These are phyloP conservation scores for Netelia melanura DNA, from an alignment of 2,888 invertebrate species.

Conservation along the genomic window DNA sequence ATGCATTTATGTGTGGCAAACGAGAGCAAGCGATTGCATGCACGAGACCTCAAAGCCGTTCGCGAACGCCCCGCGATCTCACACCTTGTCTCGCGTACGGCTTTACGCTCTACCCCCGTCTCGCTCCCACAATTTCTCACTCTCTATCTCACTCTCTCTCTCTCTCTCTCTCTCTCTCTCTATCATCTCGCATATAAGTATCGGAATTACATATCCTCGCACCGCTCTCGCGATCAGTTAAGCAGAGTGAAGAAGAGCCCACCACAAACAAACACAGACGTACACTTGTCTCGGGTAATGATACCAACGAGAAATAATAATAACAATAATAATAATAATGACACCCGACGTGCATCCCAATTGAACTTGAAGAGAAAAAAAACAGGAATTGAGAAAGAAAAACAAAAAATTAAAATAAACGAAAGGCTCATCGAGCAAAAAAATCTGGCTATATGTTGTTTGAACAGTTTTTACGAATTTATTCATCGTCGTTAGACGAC, in stretches of 20 bases:
- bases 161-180: slow-evolving; percentile 4
- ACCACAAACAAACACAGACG: slow-evolving; percentile 13
- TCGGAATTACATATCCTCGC: slow-evolving; percentile 62
- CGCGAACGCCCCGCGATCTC: slow-evolving; percentile 60
- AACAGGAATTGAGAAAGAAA: not conserved
- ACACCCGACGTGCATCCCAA: slow-evolving; percentile 27
- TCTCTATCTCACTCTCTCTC: slow-evolving; percentile 1
- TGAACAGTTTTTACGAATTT: not conserved
- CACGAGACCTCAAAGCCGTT: slow-evolving; percentile 49
- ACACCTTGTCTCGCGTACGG: slow-evolving; percentile 53
- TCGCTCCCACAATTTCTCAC: not conserved
- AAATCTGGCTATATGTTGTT: not conserved
- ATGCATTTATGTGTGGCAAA: slow-evolving; percentile 47
- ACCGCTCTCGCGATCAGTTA: slow-evolving; percentile 50
- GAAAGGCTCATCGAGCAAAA: not conserved
- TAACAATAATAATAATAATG: slow-evolving; percentile 52
- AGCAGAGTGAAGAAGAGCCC: slow-evolving; percentile 56
- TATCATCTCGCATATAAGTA: slow-evolving; percentile 51
- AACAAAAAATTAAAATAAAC: not conserved
- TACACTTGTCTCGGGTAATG: slow-evolving; percentile 39
- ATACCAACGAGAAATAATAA: slow-evolving; percentile 48
- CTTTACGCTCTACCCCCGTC: slow-evolving; percentile 26
- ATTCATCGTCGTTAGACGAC: not conserved
- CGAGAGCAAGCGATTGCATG: slow-evolving; percentile 62
- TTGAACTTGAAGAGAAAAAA: slow-evolving; percentile 16